Evolutionary conservation across 2,113 vertebrate genomes (phyloP).

Genomic region (Irena cyanogastra): DNA sequence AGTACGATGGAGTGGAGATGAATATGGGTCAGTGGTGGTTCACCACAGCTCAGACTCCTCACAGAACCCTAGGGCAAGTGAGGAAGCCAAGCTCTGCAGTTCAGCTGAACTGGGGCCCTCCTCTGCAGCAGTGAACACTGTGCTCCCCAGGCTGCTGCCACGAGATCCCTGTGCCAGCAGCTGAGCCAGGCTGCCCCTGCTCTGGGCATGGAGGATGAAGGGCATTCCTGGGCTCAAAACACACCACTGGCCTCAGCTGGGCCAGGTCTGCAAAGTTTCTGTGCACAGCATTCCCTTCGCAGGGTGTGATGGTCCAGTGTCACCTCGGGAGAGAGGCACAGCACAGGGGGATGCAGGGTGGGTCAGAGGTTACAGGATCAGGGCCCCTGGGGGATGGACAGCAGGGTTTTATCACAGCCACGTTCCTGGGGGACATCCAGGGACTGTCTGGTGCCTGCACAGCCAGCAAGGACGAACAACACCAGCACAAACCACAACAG

Average conservation of each 20-base stretch:
- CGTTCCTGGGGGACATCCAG: neutral
- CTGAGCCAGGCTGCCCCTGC: neutral
- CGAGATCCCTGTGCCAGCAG: neutral
- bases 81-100: neutral
- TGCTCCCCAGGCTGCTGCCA: neutral
- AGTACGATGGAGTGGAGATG: neutral
- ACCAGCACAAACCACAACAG: neutral
- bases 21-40: neutral
- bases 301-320: accelerated
- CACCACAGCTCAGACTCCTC: neutral
- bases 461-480: neutral
- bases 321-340: neutral
- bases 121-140: neutral
- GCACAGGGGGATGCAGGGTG: neutral
- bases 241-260: neutral
- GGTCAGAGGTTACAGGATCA: accelerated
- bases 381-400: neutral
- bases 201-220: neutral
- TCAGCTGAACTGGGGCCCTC: neutral
- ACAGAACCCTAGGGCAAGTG: neutral
- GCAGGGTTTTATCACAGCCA: neutral
- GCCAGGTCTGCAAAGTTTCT: neutral
- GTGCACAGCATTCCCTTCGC: neutral
- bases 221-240: neutral
- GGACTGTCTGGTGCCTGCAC: neutral